Conservation (phyloP, 2,797 vertebrate genomes). For the Pseudochromis fuscus region DNA sequence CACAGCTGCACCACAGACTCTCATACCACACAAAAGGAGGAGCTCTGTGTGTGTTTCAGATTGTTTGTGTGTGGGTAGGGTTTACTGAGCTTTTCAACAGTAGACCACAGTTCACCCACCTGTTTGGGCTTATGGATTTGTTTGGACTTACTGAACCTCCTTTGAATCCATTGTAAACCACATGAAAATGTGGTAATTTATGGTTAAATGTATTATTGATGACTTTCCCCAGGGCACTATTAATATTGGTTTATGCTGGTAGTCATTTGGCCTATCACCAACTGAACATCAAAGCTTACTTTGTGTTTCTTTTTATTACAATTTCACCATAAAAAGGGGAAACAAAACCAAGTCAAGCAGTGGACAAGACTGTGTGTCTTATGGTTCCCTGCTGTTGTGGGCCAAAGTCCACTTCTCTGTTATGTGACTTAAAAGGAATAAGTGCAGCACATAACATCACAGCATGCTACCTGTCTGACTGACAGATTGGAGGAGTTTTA, state of each 20-base stretch:
- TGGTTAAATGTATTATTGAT: neutral
- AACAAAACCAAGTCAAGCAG: neutral
- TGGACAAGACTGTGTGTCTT: neutral
- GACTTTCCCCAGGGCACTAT: neutral
- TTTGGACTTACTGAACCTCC: neutral
- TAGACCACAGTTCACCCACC: conserved; percentile 31
- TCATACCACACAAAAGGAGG: conserved; percentile 47
- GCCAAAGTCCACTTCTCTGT: neutral
- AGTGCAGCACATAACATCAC: neutral
- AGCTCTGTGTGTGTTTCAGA: conserved; percentile 29
- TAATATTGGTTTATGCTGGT: conserved; percentile 17
- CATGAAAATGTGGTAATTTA: neutral
- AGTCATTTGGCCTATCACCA: neutral
- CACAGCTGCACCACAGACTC: conserved; percentile 68
- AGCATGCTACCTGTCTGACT: conserved; percentile 46
- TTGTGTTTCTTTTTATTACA: neutral
- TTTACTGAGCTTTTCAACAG: conserved; percentile 48
- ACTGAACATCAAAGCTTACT: neutral
- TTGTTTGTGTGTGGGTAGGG: conserved; percentile 32
- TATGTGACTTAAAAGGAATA: neutral
- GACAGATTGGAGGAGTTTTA: conserved; percentile 48
- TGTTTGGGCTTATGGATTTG: conserved; percentile 42
- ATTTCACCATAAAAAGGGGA: conserved; percentile 5
- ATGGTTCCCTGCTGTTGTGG: neutral
- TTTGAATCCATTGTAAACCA: neutral